Base-by-base conservation (phyloP, 2,113 vertebrate genomes). In the Balaeniceps rex region DNA sequence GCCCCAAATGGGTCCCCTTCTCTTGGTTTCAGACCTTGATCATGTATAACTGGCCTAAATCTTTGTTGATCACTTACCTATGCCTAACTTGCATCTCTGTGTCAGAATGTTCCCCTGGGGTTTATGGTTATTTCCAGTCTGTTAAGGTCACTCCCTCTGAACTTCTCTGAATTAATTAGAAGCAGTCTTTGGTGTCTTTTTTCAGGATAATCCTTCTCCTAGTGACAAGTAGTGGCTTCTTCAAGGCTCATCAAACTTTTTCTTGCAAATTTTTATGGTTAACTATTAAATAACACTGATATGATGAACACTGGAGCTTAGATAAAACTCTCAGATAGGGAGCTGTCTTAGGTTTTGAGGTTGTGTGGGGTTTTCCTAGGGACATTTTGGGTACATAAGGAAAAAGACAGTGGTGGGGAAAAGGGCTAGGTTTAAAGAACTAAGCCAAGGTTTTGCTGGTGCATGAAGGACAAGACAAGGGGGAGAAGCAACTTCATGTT, bases 61-160 rank as follows among this genome's bases (percentile, higher is more conserved):
- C 65, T 90, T 55, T 93, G 61, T 57, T 96, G 70, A 92, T 92
- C 44, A 29, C 10, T 60, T 74, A 28, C 40, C 60, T 70, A 31
- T 38, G 31, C 25, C 47, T 90, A 71, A 40, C 19, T 69, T 69
- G 23, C 40, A 47, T 33, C 40, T 71, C 44, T 46, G 10, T 40
- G 40, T 90, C 60, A 60, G 51, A 87, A 83, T 92, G 36, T 61
- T 44, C 64, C 49, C 69, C 68, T 86, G 55, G 40, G 33, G 90
- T 95, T 97, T 96, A 63, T 79, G 46, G 28, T 76, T 93, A 95
- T 94, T 92, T 76, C 34, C 54, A 51, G 10, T 65, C 61, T 87
- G 29, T 81, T 81, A 86, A 90, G 61, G n/a, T 34, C n/a, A 76
- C n/a, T 93, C 71, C 33, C 31, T 82, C 69, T 87, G 90, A 92